phyloP scores from a whole-genome alignment of 2,113 vertebrate genomes.

The Tupaia chinensis region DNA sequence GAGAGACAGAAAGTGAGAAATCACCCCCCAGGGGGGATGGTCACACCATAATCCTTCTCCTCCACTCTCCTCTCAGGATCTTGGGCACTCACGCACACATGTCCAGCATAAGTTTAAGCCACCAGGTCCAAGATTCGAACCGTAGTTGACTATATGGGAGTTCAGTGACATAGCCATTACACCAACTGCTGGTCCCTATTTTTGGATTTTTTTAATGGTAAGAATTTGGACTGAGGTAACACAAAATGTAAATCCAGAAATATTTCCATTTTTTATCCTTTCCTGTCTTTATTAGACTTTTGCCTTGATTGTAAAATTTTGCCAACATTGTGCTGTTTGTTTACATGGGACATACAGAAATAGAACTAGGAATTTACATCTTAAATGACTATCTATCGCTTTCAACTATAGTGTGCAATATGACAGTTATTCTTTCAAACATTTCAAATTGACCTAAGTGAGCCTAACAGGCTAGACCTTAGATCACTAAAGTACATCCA shows the following conservation, averaged over 20 bases:
- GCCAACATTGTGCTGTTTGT: slow-evolving; percentile 58
- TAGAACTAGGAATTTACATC: slow-evolving; percentile 48
- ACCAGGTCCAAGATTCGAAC: no score
- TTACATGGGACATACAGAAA: slow-evolving; percentile 59
- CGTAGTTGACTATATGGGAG: no score
- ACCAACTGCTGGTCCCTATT: not conserved
- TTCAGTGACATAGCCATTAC: no score
- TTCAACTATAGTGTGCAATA: slow-evolving; percentile 40
- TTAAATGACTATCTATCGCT: slow-evolving; percentile 51
- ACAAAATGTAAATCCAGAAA: slow-evolving; percentile 71
- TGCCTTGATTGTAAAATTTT: slow-evolving; percentile 52
- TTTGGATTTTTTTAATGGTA: slow-evolving; percentile 68
- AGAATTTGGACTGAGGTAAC: slow-evolving; percentile 57
- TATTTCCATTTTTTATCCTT: slow-evolving; percentile 65
- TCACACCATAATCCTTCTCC: no score
- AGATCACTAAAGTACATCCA: slow-evolving; percentile 32
- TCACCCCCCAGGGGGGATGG: no score
- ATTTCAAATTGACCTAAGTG: not conserved
- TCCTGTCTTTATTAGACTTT: slow-evolving; percentile 61
- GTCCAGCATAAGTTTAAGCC: no score
- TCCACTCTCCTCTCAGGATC: no score
- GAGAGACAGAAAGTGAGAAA: no score
- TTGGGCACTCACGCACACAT: no score
- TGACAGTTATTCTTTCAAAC: not conserved
- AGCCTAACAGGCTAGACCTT: not conserved